phyloP scores from a whole-genome alignment of 2,888 invertebrate species.

The Linnaemya tessellans region DNA sequence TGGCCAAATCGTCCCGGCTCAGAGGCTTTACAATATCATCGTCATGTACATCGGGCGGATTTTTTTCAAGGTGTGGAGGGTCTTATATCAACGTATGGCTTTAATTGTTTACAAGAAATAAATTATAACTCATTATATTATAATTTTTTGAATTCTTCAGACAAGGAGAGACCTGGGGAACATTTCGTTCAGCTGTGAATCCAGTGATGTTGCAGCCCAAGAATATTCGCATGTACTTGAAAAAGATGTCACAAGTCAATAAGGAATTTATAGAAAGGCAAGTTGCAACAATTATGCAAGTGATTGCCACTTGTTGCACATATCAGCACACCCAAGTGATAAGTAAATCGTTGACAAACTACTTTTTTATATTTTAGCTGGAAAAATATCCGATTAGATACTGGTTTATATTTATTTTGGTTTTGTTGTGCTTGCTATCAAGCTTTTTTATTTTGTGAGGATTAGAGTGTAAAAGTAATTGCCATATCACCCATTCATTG shows the following conservation, averaged over 20 bases:
- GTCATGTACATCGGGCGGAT: constrained; percentile 76
- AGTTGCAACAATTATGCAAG: background rate
- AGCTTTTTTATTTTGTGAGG: background rate
- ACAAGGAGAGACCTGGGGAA: constrained; percentile 86
- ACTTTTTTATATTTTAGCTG: too few species aligned
- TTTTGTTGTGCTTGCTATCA: background rate
- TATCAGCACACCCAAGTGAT: background rate
- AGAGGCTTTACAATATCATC: constrained; percentile 82
- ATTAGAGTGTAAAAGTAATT: too few species aligned
- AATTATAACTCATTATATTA: background rate
- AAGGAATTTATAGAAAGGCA: constrained; percentile 81
- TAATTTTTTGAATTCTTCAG: constrained; percentile 31
- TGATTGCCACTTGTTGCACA: background rate
- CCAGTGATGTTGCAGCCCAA: constrained; percentile 87
- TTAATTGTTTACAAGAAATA: background rate
- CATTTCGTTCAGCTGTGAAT: constrained; percentile 87
- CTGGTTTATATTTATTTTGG: background rate
- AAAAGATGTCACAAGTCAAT: constrained; percentile 84
- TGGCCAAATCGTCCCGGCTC: constrained; percentile 83
- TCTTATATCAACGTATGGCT: constrained; percentile 75
- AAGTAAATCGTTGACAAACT: background rate
- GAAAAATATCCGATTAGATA: background rate
- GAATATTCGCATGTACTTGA: constrained; percentile 84
- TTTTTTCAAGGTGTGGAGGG: constrained; percentile 76
- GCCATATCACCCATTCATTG: too few species aligned